Evolutionary conservation across 2,113 vertebrate genomes (phyloP), one percentile per base, ranked within the genome.

Genomic region (Machaerirhynchus nigripectus): DNA sequence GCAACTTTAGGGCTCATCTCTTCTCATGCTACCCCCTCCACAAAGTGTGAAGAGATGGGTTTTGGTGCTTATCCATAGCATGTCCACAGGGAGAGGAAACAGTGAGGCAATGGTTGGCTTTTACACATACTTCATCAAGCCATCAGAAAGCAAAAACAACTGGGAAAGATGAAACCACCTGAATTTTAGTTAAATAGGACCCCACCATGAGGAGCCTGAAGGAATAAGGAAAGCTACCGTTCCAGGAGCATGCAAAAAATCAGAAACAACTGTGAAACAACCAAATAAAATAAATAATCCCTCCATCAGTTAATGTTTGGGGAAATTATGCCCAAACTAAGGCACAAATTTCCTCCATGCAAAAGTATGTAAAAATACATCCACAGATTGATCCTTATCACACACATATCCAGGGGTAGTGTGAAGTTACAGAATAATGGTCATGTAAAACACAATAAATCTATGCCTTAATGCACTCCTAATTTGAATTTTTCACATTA

Each of bases 51-150:
- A 46, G 39, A 35, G 19, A 2, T 75, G 56, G 30, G 21, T 31
- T 57, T 83, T 7, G 2, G 15, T 28, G 68, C 0, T 1, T 26
- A 52, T 11, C 18, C 1, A 1, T 6, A 55, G 14, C 21, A 35
- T 0, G 1, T 27, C 76, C 76, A 70, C 18, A 35, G 35, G 16
- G 13, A 69, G 13, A 26, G 7, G 13, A 94, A 90, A 49, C 13
- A 67, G 2, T 5, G n/a, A 31, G 30, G 15, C 33, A 33, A 27
- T 13, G 7, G 2, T 59, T 89, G 79, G 31, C 17, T 80, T 73
- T 65, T 69, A 33, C 20, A 35, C 6, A 1, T 8, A 26, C 55
- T 69, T 83, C 37, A 10, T 56, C 37, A 68, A 84, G 15, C 22
- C 46, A 49, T 19, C 26, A 65, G n/a, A 63, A 15, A 71, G 33